A percentile compares a stretch with the other conserved stretches of the same genome.
Evolutionary conservation across 2,888 invertebrate genomes (phyloP).

Genomic region (Entomobrya proxima): DNA sequence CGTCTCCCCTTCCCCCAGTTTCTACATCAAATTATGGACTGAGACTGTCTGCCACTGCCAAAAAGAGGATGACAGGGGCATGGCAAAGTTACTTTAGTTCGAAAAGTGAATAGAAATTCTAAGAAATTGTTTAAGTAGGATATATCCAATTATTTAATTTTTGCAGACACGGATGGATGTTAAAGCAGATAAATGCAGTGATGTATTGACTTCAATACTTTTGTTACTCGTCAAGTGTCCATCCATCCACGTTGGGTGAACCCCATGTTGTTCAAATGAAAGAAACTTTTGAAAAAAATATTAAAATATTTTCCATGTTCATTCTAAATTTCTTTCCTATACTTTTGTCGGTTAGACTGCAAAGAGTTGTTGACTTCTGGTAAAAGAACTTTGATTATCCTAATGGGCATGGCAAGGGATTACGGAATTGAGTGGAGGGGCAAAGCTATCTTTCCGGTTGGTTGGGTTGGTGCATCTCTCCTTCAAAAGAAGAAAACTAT

Average conservation of each 20-base stretch:
- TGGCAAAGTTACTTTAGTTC: constrained; percentile 73
- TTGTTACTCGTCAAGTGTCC: neutral
- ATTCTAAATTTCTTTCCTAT: neutral
- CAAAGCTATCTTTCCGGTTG: too few species aligned
- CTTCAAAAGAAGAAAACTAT: too few species aligned
- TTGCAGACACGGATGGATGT: constrained; percentile 16
- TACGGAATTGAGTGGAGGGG: too few species aligned
- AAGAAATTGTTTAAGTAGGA: constrained; percentile 40
- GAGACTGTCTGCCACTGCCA: constrained; percentile 72
- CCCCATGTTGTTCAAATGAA: constrained; percentile 21
- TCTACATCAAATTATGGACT: constrained; percentile 72
- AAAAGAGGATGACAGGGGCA: constrained; percentile 72
- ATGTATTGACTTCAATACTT: neutral
- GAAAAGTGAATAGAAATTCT: constrained; percentile 62
- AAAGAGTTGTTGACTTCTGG: too few species aligned
- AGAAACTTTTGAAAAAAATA: neutral
- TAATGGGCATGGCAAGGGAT: too few species aligned
- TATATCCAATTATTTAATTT: constrained; percentile 63
- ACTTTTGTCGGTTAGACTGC: too few species aligned
- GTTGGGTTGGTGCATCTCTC: too few species aligned
- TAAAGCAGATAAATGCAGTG: constrained; percentile 27
- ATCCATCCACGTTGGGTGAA: neutral
- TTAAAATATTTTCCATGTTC: neutral
- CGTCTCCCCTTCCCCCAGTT: constrained; percentile 61
- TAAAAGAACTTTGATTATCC: too few species aligned